These are phyloP conservation scores for Tyrannus savana DNA, from an alignment of 2,113 vertebrate genomes.

Conservation along the genomic window DNA sequence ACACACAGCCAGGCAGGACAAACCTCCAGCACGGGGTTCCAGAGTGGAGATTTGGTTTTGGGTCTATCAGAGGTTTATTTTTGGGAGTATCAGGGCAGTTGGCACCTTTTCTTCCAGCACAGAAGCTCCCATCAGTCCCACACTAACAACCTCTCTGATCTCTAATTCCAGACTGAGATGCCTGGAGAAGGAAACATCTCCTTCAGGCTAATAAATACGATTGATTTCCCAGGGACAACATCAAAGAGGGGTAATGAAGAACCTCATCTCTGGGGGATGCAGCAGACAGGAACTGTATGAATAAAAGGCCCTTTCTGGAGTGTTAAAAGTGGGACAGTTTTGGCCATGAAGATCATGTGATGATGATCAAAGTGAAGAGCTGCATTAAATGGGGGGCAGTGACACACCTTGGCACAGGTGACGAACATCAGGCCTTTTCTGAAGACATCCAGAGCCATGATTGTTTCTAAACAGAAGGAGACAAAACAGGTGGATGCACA, in stretches of 20 bases:
- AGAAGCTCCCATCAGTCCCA: background rate
- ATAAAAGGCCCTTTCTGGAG: background rate
- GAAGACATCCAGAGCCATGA: conserved; percentile 93
- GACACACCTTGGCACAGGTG: conserved; percentile 90
- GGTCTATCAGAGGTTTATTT: background rate
- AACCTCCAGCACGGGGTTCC: background rate
- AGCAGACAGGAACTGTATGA: background rate
- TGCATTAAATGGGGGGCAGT: background rate
- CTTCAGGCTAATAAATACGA: background rate
- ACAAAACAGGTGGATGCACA: background rate
- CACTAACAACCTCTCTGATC: background rate
- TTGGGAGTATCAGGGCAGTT: background rate
- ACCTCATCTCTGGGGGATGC: background rate
- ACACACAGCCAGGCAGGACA: rapidly evolving
- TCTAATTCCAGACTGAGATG: background rate
- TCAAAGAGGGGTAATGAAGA: background rate
- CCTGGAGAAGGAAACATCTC: background rate
- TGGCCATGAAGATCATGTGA: background rate
- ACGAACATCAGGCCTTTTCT: conserved; percentile 86
- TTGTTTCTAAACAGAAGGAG: conserved; percentile 78
- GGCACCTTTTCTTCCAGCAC: background rate
- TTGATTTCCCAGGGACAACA: rapidly evolving
- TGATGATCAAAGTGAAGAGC: background rate
- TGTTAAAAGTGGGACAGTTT: background rate
- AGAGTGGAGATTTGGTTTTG: background rate